These are phyloP conservation scores for Atta cephalotes DNA, from an alignment of 1,140 invertebrate species.

Conservation along the genomic window DNA sequence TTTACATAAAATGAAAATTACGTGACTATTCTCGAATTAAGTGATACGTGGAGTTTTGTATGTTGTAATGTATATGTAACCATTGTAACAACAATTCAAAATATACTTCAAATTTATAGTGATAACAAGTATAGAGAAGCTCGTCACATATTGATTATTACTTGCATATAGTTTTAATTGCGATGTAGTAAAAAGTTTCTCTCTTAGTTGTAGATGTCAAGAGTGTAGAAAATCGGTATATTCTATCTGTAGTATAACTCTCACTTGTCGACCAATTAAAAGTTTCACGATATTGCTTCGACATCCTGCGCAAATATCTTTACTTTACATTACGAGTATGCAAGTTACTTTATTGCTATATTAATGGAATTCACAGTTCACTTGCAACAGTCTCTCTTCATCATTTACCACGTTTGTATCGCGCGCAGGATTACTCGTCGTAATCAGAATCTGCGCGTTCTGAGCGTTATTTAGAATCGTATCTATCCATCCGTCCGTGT, in stretches of 20 bases:
- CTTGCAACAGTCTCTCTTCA: not conserved
- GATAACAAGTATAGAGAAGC: not conserved
- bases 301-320: not conserved
- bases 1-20: too few relatives aligned
- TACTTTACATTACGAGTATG: not conserved
- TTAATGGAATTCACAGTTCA: conserved; percentile 41
- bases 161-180: conserved; percentile 18
- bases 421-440: not conserved
- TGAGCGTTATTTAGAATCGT: conserved; percentile 41
- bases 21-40: not conserved
- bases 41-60: not conserved
- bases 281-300: conserved; percentile 31
- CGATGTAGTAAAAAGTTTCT: conserved; percentile 18
- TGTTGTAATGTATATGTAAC: not conserved
- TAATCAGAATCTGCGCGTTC: conserved; percentile 27
- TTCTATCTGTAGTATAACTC: not conserved
- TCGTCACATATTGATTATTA: not conserved
- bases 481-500: conserved; percentile 33
- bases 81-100: not conserved
- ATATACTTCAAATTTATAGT: conserved; percentile 7
- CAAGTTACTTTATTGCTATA: conserved; percentile 11
- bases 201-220: not conserved
- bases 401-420: conserved; percentile 17
- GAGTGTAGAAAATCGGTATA: not conserved
- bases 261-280: conserved; percentile 52